phyloP scores from a whole-genome alignment of 1,140 invertebrate genomes.

The Pseudomyrmex flavicornis region DNA sequence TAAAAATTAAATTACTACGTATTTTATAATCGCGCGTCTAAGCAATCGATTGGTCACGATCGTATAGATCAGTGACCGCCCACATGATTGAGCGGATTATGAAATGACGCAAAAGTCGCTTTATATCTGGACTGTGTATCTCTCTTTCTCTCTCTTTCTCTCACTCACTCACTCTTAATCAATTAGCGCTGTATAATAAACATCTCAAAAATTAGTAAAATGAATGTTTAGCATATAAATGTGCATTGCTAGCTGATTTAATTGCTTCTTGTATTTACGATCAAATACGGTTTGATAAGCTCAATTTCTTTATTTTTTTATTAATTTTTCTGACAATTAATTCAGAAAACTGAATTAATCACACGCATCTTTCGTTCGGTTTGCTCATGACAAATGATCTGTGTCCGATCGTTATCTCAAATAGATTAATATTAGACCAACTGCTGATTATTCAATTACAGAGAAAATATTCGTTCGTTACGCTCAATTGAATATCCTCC shows the following conservation, averaged over 20 bases:
- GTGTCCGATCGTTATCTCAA: conserved; percentile 54
- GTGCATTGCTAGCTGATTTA: conserved; percentile 23
- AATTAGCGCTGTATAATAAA: background rate
- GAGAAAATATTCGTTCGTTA: conserved; percentile 65
- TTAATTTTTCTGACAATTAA: conserved; percentile 67
- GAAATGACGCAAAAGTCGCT: conserved; percentile 27
- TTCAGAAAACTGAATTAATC: conserved; percentile 71
- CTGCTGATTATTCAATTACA: conserved; percentile 70
- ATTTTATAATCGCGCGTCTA: conserved; percentile 76
- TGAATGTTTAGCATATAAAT: background rate
- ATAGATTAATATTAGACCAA: conserved; percentile 28
- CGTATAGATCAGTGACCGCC: conserved; percentile 72
- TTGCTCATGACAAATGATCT: conserved; percentile 38
- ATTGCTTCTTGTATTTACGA: conserved; percentile 15
- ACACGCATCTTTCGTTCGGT: conserved; percentile 12
- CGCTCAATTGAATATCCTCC: conserved; percentile 60
- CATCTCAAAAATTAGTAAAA: conserved; percentile 7
- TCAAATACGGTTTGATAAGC: conserved; percentile 5
- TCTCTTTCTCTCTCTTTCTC: conserved; percentile 4
- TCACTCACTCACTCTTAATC: background rate
- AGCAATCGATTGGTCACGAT: conserved; percentile 78
- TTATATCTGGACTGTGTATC: conserved; percentile 16
- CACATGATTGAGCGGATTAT: conserved; percentile 63
- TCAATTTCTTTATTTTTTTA: conserved; percentile 22
- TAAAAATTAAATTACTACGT: conserved; percentile 78